Evolutionary conservation across 2,113 vertebrate genomes (phyloP), one percentile per base, ranked within the genome.

Genomic region (Fukomys damarensis): DNA sequence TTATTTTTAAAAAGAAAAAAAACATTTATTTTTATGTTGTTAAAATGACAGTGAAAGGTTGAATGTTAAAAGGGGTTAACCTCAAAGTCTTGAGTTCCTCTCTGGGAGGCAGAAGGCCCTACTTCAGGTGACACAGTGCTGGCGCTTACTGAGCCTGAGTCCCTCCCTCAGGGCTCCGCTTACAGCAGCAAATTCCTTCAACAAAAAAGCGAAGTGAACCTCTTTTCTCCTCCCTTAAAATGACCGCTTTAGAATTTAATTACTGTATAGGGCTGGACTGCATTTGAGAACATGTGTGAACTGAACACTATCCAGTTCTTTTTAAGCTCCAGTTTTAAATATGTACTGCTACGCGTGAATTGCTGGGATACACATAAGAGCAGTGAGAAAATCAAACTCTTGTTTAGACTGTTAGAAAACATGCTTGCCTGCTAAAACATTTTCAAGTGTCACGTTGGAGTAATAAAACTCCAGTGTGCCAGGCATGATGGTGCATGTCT

Each of bases 251-350:
- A 79, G 58, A 59, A 77, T 94, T 88, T 81, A 70, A 70, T 52
- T 76, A 49, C 41, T 46, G 26, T 79, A 5, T 28, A 76, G 3
- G 14, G 32, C 35, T 74, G 17, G 13, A 17, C 86, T 85, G 63
- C 58, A 56, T 58, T 43, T 63, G 22, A 90, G 22, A 87, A 70
- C 38, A 41, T 41, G 38, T 70, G 41, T 41, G 13, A 74, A 43
- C 41, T 68, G 66, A 68, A n/a, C 16, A n/a, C 19, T 65, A 90
- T 85, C 63, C 38, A 82, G 38, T 77, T 77, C 46, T 52, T 90
- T 72, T 66, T 74, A 24, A 96, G 56, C 80, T 65, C 63, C 49
- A 52, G n/a, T 63, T 94, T 93, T 86, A 83, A 65, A 32, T 92
- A 41, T 43, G 5, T 89, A 54, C 32, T 56, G 22, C 77, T 80